phyloP scores from a whole-genome alignment of 2,888 invertebrate species.

The Tetheella fluctuosa region DNA sequence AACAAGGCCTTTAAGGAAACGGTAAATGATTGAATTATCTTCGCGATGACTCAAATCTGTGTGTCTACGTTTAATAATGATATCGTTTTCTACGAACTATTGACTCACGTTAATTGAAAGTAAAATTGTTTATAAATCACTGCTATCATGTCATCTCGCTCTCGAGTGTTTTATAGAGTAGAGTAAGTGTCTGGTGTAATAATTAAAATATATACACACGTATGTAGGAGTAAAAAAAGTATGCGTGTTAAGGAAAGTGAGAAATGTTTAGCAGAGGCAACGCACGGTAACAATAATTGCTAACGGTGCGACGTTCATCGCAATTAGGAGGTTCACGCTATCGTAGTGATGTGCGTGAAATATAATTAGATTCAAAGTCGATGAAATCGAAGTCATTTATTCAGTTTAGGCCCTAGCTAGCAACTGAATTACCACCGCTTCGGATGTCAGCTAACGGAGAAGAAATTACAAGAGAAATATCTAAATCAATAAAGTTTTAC shows the following conservation, averaged over 20 bases:
- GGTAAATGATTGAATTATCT: conserved; percentile 56
- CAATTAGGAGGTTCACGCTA: not conserved
- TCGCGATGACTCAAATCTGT: conserved; percentile 35
- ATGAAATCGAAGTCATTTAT: too few species aligned
- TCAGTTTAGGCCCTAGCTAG: too few species aligned
- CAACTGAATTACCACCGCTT: too few species aligned
- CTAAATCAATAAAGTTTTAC: too few species aligned
- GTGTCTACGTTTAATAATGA: conserved; percentile 41
- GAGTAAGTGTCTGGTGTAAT: conserved; percentile 21
- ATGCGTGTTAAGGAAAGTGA: conserved; percentile 50
- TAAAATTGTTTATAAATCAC: conserved; percentile 15
- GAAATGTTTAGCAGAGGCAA: conserved; percentile 39
- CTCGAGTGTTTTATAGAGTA: not conserved
- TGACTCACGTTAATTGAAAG: not conserved
- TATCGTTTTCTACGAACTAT: too few species aligned
- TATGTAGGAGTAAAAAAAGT: conserved; percentile 29
- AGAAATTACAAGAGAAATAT: too few species aligned
- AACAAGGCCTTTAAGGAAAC: conserved; percentile 48
- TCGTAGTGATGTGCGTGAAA: not conserved
- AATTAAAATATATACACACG: conserved; percentile 15
- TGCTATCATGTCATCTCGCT: not conserved
- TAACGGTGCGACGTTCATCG: not conserved
- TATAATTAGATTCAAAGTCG: too few species aligned
- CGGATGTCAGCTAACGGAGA: too few species aligned
- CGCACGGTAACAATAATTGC: conserved; percentile 34